Percentiles rank a stretch among this genome's conserved stretches.
Evolutionary conservation across 2,113 vertebrate genomes (phyloP).

Genomic region (Mixornis gularis): DNA sequence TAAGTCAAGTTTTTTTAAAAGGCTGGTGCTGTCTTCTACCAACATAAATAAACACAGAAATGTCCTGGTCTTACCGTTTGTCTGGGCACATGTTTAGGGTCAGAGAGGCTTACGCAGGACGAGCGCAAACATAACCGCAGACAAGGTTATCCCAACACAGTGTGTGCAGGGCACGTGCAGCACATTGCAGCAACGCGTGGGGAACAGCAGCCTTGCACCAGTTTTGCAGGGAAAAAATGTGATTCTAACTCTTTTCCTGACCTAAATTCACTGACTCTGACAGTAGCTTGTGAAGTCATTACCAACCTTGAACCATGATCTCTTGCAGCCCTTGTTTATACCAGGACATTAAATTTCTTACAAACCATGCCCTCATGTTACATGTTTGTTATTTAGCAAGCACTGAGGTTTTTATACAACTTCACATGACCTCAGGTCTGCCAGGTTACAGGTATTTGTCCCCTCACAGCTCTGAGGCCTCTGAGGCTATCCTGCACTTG

Average conservation of each 20-base stretch:
- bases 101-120: not conserved
- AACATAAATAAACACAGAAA: not conserved
- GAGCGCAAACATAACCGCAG: not conserved
- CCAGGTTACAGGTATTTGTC: too few species aligned
- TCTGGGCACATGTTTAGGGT: not conserved
- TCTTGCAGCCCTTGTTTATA: not conserved
- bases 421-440: not conserved
- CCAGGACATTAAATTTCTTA: not conserved
- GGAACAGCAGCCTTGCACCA: not conserved
- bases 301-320: constrained; percentile 21
- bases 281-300: constrained; percentile 6
- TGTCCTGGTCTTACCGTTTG: not conserved
- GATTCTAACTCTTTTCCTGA: not conserved
- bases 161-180: not conserved
- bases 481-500: not conserved
- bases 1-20: not conserved
- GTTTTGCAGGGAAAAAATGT: not conserved
- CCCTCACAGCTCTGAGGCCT: not conserved
- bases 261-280: not conserved
- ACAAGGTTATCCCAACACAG: not conserved
- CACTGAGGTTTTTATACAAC: not conserved
- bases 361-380: not conserved
- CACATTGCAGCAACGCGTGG: not conserved
- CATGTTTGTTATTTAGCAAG: not conserved
- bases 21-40: not conserved